Evolutionary conservation across 2,888 invertebrate species (phyloP), one percentile per base, ranked within the genome.

Genomic region (Dolichopus griseipennis): DNA sequence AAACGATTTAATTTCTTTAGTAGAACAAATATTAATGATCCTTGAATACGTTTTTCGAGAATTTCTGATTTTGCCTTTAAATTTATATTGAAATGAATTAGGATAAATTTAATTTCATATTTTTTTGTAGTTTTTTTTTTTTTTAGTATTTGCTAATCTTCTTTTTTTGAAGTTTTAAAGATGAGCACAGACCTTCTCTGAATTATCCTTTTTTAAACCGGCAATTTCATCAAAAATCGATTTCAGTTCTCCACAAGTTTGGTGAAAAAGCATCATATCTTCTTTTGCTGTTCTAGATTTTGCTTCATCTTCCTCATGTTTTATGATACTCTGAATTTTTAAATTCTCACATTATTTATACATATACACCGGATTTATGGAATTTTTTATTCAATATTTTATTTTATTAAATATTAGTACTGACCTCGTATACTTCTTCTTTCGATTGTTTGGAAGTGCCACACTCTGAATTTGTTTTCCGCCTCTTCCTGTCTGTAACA

Each of bases 1-100:
- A 95, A 83, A 22, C 96, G 86, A 80, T 97, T 97, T 1, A 96
- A 81, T 79, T 95, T 95, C 77, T 95, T 95, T 66, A 96, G 81
- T 67, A 90, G 85, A n/a, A 94, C 89, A 75, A 94, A 87, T 75
- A 88, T 85, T 67, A 95, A 80, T 0, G 90, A 89, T 0, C 90
- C 90, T 74, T 91, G 87, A 67, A 89, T 85, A 75, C 89, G 85
- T 74, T 90, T 87, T 67, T 88, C 85, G 69, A 84, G 84, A 9
- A 92, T 86, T 76, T 88, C 87, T 67, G 84, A 84, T 74, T 83
- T 84, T 3, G 83, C 83, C 88, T 88, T 71, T 68, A 83, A 82
- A 68, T 67, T 70, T 68, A 66, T 68, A 66, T 68, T 64, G 22
- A 34, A 65, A 52, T 52, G 52, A 52, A 52, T 52, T 52, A 52